phyloP scores from a whole-genome alignment of 1,140 invertebrate genomes.

The Hypothenemus hampei region DNA sequence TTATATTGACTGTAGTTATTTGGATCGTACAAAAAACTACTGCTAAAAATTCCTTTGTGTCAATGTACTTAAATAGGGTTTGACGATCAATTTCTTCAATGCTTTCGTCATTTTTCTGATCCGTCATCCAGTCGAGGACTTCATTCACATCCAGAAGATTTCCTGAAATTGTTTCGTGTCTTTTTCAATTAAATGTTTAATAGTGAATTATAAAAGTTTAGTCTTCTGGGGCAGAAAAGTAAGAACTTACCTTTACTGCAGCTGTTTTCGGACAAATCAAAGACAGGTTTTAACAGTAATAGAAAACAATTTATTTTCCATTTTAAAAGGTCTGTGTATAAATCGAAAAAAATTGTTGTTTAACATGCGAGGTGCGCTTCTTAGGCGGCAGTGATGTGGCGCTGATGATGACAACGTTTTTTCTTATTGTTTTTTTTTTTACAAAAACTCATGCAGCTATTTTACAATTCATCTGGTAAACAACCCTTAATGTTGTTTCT shows the following conservation, averaged over 20 bases:
- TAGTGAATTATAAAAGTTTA: neutral
- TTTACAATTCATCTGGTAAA: conserved; percentile 10
- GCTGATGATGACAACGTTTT: conserved; percentile 28
- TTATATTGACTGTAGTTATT: no score
- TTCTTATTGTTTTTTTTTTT: neutral
- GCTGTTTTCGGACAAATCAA: conserved; percentile 6
- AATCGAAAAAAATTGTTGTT: conserved; percentile 32
- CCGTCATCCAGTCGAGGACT: conserved; percentile 86
- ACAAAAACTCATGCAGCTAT: neutral
- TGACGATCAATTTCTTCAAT: conserved; percentile 88
- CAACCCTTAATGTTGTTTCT: conserved; percentile 14
- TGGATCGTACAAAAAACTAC: conserved; percentile 93
- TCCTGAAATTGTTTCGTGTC: no score
- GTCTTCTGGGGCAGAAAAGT: conserved; percentile 11
- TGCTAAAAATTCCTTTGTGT: conserved; percentile 86
- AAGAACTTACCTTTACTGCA: conserved; percentile 17
- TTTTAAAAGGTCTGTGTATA: conserved; percentile 16
- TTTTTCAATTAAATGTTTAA: conserved; percentile 7
- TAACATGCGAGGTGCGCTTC: conserved; percentile 40
- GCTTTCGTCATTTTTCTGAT: conserved; percentile 88
- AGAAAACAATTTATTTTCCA: conserved; percentile 42
- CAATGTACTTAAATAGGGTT: conserved; percentile 78
- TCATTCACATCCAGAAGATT: conserved; percentile 79
- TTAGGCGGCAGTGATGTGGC: conserved; percentile 39
- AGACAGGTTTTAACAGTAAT: conserved; percentile 28